Evolutionary conservation across 2,113 vertebrate genomes (phyloP), one percentile per base, ranked within the genome.

Genomic region (Scartelaos histophorus): DNA sequence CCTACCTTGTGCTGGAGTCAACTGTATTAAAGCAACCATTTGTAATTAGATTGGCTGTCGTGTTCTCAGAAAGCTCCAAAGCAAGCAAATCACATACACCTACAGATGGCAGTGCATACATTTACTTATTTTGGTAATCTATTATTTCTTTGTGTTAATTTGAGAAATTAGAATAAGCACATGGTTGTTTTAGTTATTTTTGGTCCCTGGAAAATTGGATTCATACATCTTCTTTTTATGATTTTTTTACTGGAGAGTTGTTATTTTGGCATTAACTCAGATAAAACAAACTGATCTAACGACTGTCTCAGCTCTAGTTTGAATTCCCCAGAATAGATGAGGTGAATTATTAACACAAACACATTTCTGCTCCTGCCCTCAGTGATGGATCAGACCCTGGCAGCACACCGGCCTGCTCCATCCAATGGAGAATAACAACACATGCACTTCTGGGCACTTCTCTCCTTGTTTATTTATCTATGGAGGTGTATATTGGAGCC

Each of bases 261-360:
- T 62, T 56, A 19, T 66, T 67, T 84, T 65, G 57, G 74, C 69
- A 47, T 80, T 60, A 79, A 70, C 74, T 73, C 77, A 81, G 70
- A 73, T 67, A 78, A 57, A 89, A 89, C 71, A 79, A 67, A 74
- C 60, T 43, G 66, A 57, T 61, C 62, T 64, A 76, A 79, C 62
- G 61, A 46, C 77, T 74, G 82, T 74, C 85, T 69, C 74, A 60
- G 53, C 71, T 51, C 69, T 78, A 57, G 73, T 75, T 71, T 74
- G 73, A 53, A 70, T 56, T 78, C 78, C 51, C 66, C 87, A 79
- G 82, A 82, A 71, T 67, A 47, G 69, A 79, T 85, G 81, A 87
- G 87, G 76, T 85, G 89, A 88, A 80, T 85, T 80, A 88, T 85
- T 89, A 89, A 93, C 76, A 87, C 74, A 83, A 92, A 81, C 92